Evolutionary conservation across 2,113 vertebrate genomes (phyloP), one percentile per base, ranked within the genome.

Genomic region (Pao palembangensis): DNA sequence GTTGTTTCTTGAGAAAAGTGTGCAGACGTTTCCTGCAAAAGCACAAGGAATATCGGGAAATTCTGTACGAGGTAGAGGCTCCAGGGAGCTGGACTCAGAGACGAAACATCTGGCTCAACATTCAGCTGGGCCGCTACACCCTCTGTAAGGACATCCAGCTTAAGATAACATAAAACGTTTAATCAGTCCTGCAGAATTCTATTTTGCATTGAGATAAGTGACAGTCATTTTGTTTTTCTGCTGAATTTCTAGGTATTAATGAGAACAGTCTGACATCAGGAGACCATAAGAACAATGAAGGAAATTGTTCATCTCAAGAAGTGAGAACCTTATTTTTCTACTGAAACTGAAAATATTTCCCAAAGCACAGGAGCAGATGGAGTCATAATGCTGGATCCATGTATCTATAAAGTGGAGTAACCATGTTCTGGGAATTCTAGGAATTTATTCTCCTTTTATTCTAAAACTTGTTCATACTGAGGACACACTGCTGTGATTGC

Each of bases 21-120:
- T 93, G 93, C 56, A 90, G 82, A 78, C 92, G 76, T 61, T 97
- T 94, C 85, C 87, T 98, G 66, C 77, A 72, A 62, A 70, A 75
- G 61, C 75, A 85, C 6, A 74, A 89, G 0, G 84, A 90, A 18
- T 81, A 93, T 51, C 88, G 81, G 67, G 88, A 91, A 1, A 90
- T 91, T 16, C 84, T 98, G 56, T 98, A 94, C 80, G 94, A 96
- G 81, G 94, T 95, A 65, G 92, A 95, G 70, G 81, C 93, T 58
- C 95, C 93, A 0, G 96, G 96, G 15, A 87, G 80, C 8, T 95
- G 94, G 94, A 85, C 73, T 67, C 94, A 96, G 67, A 72, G 93
- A 3, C n/a, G 64, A 47, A 98, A 92, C 82, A 92, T 98, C 85
- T 98, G 96, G 95, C 86, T 97, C 28, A 91, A 87, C 78, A 84